Base-by-base conservation (phyloP, 2,797 vertebrate species). In the Calcarius lapponicus region DNA sequence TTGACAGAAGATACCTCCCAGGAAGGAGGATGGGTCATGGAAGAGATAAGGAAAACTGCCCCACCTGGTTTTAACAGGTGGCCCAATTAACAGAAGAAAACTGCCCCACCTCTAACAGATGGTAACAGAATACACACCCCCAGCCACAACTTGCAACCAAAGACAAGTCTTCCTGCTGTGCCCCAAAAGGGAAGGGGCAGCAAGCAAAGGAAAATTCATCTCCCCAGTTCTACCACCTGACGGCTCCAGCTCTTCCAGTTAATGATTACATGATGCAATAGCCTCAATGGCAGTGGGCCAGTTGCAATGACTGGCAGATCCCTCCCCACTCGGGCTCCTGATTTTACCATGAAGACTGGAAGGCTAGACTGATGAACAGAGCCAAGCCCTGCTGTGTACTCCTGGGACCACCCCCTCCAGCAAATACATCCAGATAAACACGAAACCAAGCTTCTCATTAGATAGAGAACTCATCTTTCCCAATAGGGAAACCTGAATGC, bases 131-230 rank as follows among this genome's bases (percentile, higher is more conserved):
- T 40, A 31, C 18, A 40, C 38, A 40, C 18, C 26, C 18, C 19
- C 38, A 40, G 36, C 38, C 28, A 62, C 38, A 62, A 21, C 28
- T 31, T 42, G 38, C 38, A 62, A 62, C 28, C 28, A 21, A 40
- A 62, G 28, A 62, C 28, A 61, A 28, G 28, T 28, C 18, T 61
- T 61, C 73, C 83, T 86, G 29, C 73, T 84, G 50, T 8, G 1
- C 38, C 22, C 32, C 2, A 2, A 10, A 1, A 10, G 32, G 19
- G 14, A 83, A 80, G 36, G 34, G 71, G 50, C 40, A 60, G 28
- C 48, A 81, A 90, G 93, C 90, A 94, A 94, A 82, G 53, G 16
- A 24, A 32, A 80, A 92, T 93, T 95, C 60, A 92, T 85, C 54
- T 58, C 47, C 50, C 58, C n/a, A n/a, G 66, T 48, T 85, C 80